phyloP scores from a whole-genome alignment of 1,140 invertebrate species.

The Littorina saxatilis region DNA sequence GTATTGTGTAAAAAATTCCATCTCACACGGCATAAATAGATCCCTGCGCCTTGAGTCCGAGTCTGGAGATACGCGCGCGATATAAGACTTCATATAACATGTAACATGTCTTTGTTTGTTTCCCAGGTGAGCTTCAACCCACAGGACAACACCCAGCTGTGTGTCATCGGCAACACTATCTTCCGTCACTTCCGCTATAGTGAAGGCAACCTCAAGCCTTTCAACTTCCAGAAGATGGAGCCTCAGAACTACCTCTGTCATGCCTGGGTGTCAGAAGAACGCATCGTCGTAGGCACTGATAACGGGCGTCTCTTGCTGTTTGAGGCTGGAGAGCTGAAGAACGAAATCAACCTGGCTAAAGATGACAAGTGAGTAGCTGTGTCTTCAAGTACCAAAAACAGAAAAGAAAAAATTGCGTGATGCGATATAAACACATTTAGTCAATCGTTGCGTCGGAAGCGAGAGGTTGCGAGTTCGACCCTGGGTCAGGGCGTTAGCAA shows the following conservation, averaged over 20 bases:
- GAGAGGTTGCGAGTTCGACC: too few relatives aligned
- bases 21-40: too few relatives aligned
- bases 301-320: conserved; percentile 85
- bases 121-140: conserved; percentile 84
- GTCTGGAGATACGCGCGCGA: too few relatives aligned
- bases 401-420: too few relatives aligned
- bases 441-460: too few relatives aligned
- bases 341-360: conserved; percentile 71
- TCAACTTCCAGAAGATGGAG: conserved; percentile 89
- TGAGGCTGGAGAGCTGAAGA: conserved; percentile 87
- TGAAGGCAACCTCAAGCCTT: conserved; percentile 88
- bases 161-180: conserved; percentile 83
- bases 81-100: too few relatives aligned
- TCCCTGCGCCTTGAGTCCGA: too few relatives aligned
- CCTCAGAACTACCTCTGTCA: conserved; percentile 83
- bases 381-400: background rate
- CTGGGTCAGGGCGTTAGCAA: too few relatives aligned
- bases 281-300: conserved; percentile 85
- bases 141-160: conserved; percentile 84
- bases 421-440: too few relatives aligned
- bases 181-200: conserved; percentile 87
- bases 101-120: too few relatives aligned
- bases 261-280: conserved; percentile 81
- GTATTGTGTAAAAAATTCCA: too few relatives aligned
- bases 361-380: conserved; percentile 52